A percentile compares a stretch with the other conserved stretches of the same genome.
phyloP scores from a whole-genome alignment of 1,140 invertebrate genomes.

The Leptoteleia sp. region DNA sequence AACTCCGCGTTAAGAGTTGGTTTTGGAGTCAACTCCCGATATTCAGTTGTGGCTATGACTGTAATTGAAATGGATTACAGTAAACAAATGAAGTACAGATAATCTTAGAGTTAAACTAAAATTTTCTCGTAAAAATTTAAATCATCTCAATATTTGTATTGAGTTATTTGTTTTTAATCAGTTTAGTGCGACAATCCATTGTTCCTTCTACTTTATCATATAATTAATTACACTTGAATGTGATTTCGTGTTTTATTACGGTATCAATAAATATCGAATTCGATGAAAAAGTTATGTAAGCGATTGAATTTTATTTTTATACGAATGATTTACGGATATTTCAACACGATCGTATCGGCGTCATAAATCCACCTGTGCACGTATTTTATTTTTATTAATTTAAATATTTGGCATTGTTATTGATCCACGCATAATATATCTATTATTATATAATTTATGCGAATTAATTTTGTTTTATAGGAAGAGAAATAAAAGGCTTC shows the following conservation, averaged over 20 bases:
- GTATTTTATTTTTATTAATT: background rate
- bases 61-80: too few relatives aligned
- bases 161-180: too few relatives aligned
- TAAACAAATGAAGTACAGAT: too few relatives aligned
- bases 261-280: conserved; percentile 24
- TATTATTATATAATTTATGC: background rate
- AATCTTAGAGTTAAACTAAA: too few relatives aligned
- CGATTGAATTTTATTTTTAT: conserved; percentile 16
- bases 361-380: conserved; percentile 4
- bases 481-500: background rate
- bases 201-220: too few relatives aligned
- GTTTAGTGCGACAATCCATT: too few relatives aligned
- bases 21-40: too few relatives aligned
- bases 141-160: too few relatives aligned
- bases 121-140: too few relatives aligned
- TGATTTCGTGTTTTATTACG: conserved; percentile 5
- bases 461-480: conserved; percentile 6
- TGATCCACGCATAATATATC: conserved; percentile 3
- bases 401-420: conserved; percentile 9
- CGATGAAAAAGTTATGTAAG: conserved; percentile 28
- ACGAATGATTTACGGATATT: conserved; percentile 18
- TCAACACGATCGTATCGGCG: conserved; percentile 10
- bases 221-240: too few relatives aligned
- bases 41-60: too few relatives aligned
- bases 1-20: too few relatives aligned